Percentiles rank a stretch among this genome's conserved stretches.
Conservation (phyloP, 2,797 vertebrate genomes). For the Crenichthys baileyi region DNA sequence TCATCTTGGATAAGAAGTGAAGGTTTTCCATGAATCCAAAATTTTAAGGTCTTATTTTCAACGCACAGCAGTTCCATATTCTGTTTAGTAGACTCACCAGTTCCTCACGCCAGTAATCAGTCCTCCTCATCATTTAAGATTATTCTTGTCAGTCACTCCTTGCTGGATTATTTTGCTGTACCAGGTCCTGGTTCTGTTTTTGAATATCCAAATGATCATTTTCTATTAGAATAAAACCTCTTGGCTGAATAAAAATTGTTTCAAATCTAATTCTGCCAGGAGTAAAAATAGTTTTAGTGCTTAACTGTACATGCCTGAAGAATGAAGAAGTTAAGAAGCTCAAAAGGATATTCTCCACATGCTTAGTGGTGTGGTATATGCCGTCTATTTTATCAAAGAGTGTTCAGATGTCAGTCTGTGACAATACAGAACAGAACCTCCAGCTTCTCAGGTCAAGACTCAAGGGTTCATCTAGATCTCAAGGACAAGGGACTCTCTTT, state of each 20-base stretch:
- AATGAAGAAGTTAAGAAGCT: not conserved
- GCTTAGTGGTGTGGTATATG: not conserved
- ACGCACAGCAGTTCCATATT: not conserved
- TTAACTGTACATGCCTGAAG: not conserved
- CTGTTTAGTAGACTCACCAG: not conserved
- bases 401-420: not conserved
- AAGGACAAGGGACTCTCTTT: not conserved
- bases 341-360: not conserved
- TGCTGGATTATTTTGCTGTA: not conserved
- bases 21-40: not conserved
- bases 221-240: not conserved
- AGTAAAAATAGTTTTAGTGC: not conserved
- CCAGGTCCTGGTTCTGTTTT: not conserved
- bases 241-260: not conserved
- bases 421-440: not conserved
- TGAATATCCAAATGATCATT: not conserved
- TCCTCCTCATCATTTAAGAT: not conserved
- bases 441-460: not conserved
- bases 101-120: not conserved
- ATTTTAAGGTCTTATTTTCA: not conserved
- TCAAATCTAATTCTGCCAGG: not conserved
- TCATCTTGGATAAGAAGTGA: not conserved
- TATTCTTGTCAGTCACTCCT: not conserved
- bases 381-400: not conserved
- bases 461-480: not conserved